Conservation (phyloP, 2,888 invertebrate genomes). For the Rotaria macrura region DNA sequence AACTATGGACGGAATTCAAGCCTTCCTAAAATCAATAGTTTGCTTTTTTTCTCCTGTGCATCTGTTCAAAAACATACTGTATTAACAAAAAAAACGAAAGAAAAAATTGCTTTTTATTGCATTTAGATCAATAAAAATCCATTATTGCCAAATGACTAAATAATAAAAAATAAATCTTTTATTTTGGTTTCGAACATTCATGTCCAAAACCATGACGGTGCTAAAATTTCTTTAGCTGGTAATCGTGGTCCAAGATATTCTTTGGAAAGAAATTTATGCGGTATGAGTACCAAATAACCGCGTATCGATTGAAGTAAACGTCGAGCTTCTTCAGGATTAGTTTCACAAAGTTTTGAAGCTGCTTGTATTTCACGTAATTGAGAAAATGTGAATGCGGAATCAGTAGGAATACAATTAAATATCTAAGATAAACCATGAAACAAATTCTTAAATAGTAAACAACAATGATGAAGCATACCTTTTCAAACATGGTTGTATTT, state of each 20-base stretch:
- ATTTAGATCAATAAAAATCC: background rate
- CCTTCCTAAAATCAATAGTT: background rate
- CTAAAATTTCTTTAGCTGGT: constrained; percentile 32
- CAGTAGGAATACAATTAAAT: constrained; percentile 78
- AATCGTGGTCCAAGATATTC: constrained; percentile 30
- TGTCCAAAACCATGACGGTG: constrained; percentile 28
- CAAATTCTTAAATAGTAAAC: background rate
- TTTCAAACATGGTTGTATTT: constrained; percentile 80
- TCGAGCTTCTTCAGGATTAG: constrained; percentile 59
- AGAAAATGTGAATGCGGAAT: constrained; percentile 67
- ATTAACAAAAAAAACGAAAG: background rate
- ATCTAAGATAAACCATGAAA: constrained; percentile 54
- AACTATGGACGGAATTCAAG: background rate
- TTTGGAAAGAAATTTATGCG: constrained; percentile 28
- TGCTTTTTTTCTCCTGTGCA: background rate
- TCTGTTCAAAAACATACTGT: background rate
- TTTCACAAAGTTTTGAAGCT: constrained; percentile 62
- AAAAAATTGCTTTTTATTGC: background rate
- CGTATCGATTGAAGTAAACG: constrained; percentile 20
- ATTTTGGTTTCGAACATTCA: constrained; percentile 16
- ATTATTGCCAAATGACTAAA: background rate
- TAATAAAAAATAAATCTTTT: background rate
- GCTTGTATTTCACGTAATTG: constrained; percentile 67
- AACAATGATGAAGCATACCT: constrained; percentile 57
- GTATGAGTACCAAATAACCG: constrained; percentile 29